Percentiles rank a stretch among this genome's conserved stretches.
These are phyloP conservation scores for Diuraphis noxia DNA, from an alignment of 1,140 invertebrate genomes.

Conservation along the genomic window DNA sequence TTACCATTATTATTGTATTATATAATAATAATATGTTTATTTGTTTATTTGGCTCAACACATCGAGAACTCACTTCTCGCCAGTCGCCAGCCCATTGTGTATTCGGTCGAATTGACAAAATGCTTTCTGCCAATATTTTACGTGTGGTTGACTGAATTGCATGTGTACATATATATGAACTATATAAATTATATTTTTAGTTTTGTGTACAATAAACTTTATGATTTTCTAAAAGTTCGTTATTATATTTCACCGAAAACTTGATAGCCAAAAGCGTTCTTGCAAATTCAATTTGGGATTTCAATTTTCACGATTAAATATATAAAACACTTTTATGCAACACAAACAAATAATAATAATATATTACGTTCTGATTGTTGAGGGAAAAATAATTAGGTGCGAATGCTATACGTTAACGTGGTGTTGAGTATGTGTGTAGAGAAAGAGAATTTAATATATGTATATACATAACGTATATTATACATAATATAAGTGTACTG, in stretches of 20 bases:
- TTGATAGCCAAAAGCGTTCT: background rate
- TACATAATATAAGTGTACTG: no score
- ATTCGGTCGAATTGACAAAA: background rate
- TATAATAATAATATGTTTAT: background rate
- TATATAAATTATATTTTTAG: background rate
- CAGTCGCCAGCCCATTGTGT: background rate
- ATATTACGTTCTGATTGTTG: background rate
- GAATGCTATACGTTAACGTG: background rate
- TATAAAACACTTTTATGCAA: background rate
- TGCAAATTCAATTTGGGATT: background rate
- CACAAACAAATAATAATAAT: background rate
- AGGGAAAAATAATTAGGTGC: background rate
- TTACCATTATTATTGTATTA: background rate
- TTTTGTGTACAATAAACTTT: background rate
- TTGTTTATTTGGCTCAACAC: background rate
- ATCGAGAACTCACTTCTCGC: background rate
- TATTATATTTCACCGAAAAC: background rate
- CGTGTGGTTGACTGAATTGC: background rate
- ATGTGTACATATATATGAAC: background rate
- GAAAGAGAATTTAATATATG: background rate
- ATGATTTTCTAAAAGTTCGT: slow-evolving; percentile 4
- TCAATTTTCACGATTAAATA: background rate
- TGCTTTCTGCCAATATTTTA: background rate
- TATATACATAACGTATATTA: no score
- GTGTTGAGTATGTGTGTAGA: background rate